Conservation (phyloP, 2,797 vertebrate species). For the Poecilia wingei region DNA sequence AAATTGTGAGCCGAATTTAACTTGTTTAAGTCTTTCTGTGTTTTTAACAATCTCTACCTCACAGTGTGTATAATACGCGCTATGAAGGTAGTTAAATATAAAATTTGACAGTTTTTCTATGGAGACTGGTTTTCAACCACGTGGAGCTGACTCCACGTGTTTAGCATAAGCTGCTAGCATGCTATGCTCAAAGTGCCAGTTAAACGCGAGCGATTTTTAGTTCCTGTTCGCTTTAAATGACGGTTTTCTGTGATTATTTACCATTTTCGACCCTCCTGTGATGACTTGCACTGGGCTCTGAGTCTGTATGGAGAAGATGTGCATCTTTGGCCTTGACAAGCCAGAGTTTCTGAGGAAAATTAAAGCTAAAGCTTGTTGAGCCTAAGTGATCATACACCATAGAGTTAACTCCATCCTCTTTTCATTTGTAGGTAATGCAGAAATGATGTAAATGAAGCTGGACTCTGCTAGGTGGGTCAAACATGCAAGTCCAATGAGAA, state of each 20-base stretch:
- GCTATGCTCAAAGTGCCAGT: not conserved
- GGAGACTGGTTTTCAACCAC: not conserved
- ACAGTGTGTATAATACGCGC: not conserved
- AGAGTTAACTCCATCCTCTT: not conserved
- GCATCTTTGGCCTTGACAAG: conserved; percentile 80
- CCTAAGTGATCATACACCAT: not conserved
- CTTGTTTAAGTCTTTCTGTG: not conserved
- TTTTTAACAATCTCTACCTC: not conserved
- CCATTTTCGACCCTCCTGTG: conserved; percentile 51
- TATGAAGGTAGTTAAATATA: not conserved
- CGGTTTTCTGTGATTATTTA: no score
- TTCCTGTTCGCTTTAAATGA: not conserved
- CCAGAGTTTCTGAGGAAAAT: conserved; percentile 74
- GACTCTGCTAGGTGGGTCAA: not conserved
- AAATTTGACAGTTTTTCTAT: not conserved
- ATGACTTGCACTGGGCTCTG: conserved; percentile 83
- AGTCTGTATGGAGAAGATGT: conserved; percentile 61
- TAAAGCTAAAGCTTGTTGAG: not conserved
- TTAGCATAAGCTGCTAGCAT: conserved; percentile 10
- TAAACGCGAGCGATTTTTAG: not conserved
- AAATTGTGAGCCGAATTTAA: not conserved
- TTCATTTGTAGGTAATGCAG: not conserved
- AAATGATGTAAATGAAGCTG: not conserved
- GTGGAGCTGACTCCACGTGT: conserved; percentile 25
- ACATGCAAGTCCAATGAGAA: no score